Evolutionary conservation across 2,113 vertebrate species (phyloP).

Genomic region (Anseranas semipalmata): DNA sequence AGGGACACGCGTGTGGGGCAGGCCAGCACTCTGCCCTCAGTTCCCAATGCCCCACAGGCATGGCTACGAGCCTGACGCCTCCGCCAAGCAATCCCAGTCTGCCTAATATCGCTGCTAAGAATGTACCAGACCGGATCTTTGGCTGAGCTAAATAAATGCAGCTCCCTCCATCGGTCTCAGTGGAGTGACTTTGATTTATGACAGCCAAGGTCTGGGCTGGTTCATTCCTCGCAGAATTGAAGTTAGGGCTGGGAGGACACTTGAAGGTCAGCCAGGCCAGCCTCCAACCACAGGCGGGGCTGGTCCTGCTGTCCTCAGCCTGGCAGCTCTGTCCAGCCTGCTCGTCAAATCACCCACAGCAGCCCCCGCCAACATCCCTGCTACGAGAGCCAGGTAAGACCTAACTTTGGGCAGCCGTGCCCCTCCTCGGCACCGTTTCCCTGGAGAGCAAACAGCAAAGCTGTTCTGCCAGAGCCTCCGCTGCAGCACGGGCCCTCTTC

Average conservation of each 20-base stretch:
- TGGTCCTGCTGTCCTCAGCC: neutral
- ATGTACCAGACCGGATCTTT: slow-evolving; percentile 50
- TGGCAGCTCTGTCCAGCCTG: neutral
- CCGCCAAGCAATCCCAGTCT: neutral
- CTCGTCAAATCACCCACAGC: neutral
- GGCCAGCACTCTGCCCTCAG: neutral
- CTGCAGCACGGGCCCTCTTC: neutral
- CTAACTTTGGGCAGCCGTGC: neutral
- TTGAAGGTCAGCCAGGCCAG: slow-evolving; percentile 51
- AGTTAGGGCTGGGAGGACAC: slow-evolving; percentile 54
- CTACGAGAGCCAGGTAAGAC: neutral
- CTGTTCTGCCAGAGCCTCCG: neutral
- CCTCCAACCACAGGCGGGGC: neutral
- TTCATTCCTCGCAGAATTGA: slow-evolving; percentile 34
- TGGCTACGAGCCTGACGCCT: neutral
- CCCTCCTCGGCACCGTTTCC: neutral
- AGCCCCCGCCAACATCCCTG: rapidly evolving
- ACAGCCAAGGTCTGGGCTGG: slow-evolving; percentile 43
- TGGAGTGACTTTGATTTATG: slow-evolving; percentile 55
- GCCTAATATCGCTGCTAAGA: slow-evolving; percentile 46
- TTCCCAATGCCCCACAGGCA: neutral
- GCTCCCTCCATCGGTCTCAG: slow-evolving; percentile 46
- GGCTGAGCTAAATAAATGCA: slow-evolving; percentile 50
- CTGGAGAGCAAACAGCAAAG: neutral
- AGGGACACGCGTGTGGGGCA: neutral